Evolutionary conservation across 2,797 vertebrate genomes (phyloP).

Genomic region (Mastacembelus armatus): DNA sequence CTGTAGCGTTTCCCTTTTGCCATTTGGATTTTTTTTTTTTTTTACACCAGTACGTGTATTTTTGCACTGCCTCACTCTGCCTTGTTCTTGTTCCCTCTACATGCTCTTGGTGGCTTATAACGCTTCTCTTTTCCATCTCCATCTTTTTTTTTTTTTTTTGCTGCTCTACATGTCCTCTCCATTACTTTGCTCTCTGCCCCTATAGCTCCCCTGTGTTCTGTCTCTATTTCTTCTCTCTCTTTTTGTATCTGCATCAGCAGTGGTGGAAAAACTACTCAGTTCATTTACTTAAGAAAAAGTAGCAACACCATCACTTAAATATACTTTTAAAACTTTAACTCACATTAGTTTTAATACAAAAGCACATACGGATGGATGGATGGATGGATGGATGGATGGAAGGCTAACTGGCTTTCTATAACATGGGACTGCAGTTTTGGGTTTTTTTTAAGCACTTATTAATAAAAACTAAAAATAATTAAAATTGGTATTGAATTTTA

Average conservation of each 20-base stretch:
- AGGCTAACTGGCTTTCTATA: background rate
- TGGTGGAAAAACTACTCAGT: background rate
- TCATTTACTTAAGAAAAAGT: conserved; percentile 7
- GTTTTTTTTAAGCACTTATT: too few relatives aligned
- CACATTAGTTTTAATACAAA: background rate
- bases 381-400: too few relatives aligned
- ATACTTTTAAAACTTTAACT: background rate
- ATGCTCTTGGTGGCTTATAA: conserved; percentile 46
- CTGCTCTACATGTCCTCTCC: conserved; percentile 54
- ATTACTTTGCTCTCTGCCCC: conserved; percentile 52
- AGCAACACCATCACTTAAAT: conserved; percentile 1
- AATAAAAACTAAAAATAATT: too few relatives aligned
- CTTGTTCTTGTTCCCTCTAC: conserved; percentile 55
- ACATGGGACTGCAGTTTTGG: background rate
- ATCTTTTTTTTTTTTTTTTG: background rate
- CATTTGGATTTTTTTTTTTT: background rate
- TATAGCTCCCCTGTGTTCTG: conserved; percentile 31
- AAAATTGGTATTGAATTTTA: background rate
- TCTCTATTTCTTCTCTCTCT: conserved; percentile 1
- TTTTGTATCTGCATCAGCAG: conserved; percentile 19
- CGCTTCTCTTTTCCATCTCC: conserved; percentile 36
- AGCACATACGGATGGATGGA: background rate
- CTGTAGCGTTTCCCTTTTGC: conserved; percentile 33
- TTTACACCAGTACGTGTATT: conserved; percentile 34
- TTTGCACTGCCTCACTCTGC: conserved; percentile 41